A percentile compares a stretch with the other conserved stretches of the same genome.
Evolutionary conservation across 2,113 vertebrate species (phyloP).

Genomic region (Butorides virescens): DNA sequence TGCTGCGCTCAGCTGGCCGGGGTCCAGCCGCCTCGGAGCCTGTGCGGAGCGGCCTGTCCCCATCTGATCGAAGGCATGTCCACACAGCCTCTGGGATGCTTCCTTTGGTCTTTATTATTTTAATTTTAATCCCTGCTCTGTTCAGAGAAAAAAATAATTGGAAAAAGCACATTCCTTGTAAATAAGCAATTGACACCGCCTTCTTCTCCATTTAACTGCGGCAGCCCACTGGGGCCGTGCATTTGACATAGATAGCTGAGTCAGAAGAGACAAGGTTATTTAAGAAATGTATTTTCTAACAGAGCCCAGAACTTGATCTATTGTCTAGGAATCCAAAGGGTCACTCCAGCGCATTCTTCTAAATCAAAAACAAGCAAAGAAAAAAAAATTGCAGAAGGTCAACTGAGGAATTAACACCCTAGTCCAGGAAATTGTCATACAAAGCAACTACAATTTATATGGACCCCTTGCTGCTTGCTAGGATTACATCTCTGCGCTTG

Average conservation of each 20-base stretch:
- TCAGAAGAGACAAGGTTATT: neutral
- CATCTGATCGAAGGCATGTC: neutral
- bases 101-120: neutral
- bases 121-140: neutral
- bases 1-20: neutral
- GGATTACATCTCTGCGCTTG: neutral
- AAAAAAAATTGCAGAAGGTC: neutral
- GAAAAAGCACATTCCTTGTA: neutral
- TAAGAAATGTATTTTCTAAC: neutral
- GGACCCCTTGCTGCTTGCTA: neutral
- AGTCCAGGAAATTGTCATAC: neutral
- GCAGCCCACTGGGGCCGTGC: neutral
- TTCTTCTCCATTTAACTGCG: neutral
- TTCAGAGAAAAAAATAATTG: neutral
- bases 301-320: neutral
- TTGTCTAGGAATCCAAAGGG: neutral
- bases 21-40: neutral
- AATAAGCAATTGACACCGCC: neutral
- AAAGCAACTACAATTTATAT: neutral
- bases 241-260: neutral
- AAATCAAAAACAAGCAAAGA: neutral
- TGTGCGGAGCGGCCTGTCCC: neutral
- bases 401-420: neutral
- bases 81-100: neutral
- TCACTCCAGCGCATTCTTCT: neutral